Evolutionary conservation across 2,888 invertebrate genomes (phyloP).

Genomic region (Neelides folsomi): DNA sequence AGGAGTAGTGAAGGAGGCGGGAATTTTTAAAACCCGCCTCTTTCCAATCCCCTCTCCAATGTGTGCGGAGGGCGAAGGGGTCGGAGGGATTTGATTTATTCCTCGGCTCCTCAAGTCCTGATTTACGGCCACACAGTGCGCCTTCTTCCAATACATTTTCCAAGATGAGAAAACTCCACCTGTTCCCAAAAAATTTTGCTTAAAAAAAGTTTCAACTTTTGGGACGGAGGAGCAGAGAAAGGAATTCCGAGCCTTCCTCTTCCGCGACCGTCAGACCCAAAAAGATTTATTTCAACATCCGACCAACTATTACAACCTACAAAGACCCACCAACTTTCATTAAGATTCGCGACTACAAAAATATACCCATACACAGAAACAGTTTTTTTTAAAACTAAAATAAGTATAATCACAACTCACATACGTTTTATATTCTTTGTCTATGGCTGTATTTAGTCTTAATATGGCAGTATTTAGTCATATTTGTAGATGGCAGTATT

Average conservation of each 20-base stretch:
- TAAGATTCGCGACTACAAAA: too few relatives aligned
- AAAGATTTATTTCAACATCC: not conserved
- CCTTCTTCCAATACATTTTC: slow-evolving; percentile 18
- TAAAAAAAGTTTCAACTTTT: not conserved
- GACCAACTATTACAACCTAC: slow-evolving; percentile 3
- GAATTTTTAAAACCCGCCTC: not conserved
- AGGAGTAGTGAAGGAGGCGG: not conserved
- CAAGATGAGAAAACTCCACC: slow-evolving; percentile 20
- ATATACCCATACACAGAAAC: too few relatives aligned
- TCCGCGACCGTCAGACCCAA: too few relatives aligned
- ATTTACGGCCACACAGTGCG: slow-evolving; percentile 33
- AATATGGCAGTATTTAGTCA: too few relatives aligned
- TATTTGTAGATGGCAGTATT: too few relatives aligned
- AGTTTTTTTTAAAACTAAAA: too few relatives aligned
- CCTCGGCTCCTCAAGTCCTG: slow-evolving; percentile 26
- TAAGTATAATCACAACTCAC: too few relatives aligned
- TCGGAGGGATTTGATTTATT: slow-evolving; percentile 25
- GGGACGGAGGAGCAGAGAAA: not conserved
- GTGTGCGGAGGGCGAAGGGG: not conserved
- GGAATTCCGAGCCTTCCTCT: too few relatives aligned
- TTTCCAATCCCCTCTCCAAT: not conserved
- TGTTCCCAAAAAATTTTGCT: slow-evolving; percentile 15
- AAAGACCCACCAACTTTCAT: too few relatives aligned
- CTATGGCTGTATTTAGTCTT: too few relatives aligned
- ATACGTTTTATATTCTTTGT: too few relatives aligned